Percentiles rank a stretch among this genome's conserved stretches.
Conservation (phyloP, 1,140 invertebrate species). For the Zaprionus ghesquierei region DNA sequence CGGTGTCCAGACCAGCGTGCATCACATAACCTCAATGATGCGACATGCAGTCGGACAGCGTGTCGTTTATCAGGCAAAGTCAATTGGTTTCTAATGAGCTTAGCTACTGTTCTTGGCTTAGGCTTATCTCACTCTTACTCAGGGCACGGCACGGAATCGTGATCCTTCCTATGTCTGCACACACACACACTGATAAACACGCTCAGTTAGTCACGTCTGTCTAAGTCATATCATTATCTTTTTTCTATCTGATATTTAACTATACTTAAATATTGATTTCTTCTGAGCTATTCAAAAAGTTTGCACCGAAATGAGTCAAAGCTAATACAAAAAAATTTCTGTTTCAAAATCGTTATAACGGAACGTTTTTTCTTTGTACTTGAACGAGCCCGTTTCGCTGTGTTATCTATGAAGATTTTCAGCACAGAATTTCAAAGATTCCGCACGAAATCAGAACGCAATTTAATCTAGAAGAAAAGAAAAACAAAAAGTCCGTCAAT, state of each 20-base stretch:
- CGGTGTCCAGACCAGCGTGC: not conserved
- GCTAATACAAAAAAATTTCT: not conserved
- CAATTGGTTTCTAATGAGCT: conserved; percentile 78
- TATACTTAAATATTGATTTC: conserved; percentile 4
- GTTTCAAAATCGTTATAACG: too few species aligned
- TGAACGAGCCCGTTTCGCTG: too few species aligned
- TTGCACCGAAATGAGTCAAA: not conserved
- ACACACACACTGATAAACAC: conserved; percentile 3
- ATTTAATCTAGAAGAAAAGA: not conserved
- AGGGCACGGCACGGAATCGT: too few species aligned
- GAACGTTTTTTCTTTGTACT: too few species aligned
- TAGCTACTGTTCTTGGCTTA: conserved; percentile 29
- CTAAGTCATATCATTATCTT: conserved; percentile 4
- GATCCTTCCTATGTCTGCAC: not conserved
- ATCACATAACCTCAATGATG: not conserved
- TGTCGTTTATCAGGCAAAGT: conserved; percentile 66
- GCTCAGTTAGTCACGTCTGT: conserved; percentile 5
- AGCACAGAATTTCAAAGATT: too few species aligned
- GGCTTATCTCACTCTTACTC: conserved; percentile 1
- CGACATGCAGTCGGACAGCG: conserved; percentile 9
- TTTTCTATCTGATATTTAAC: conserved; percentile 14
- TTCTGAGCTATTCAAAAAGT: not conserved
- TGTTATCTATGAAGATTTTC: too few species aligned
- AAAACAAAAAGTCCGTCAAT: not conserved
- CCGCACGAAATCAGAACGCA: not conserved